A percentile compares a stretch with the other conserved stretches of the same genome.
phyloP scores from a whole-genome alignment of 2,113 vertebrate genomes.

The Mesitornis unicolor region DNA sequence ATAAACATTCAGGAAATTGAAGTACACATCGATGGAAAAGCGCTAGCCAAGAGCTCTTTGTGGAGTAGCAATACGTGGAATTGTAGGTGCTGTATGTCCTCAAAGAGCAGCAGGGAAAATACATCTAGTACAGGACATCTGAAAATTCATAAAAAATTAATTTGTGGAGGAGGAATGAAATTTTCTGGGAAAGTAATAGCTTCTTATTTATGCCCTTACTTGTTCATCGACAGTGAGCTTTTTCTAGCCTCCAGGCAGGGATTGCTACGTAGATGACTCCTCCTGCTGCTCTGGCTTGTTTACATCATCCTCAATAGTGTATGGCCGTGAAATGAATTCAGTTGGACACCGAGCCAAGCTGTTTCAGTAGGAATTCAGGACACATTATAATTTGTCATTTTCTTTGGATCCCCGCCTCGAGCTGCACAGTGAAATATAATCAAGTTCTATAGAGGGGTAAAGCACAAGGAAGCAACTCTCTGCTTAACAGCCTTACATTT shows the following conservation, averaged over 20 bases:
- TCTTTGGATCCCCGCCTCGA: neutral
- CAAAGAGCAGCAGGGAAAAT: neutral
- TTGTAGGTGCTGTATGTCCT: neutral
- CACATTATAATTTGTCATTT: conserved; percentile 49
- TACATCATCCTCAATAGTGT: conserved; percentile 27
- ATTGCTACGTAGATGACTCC: conserved; percentile 31
- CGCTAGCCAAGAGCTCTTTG: neutral
- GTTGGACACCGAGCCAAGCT: neutral
- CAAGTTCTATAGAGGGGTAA: neutral
- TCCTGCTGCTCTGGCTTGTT: conserved; percentile 53
- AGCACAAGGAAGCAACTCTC: neutral
- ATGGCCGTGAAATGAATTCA: conserved; percentile 41
- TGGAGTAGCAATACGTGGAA: neutral
- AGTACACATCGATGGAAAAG: neutral
- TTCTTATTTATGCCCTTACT: conserved; percentile 29
- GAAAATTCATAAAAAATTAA: conserved; percentile 40
- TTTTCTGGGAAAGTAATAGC: conserved; percentile 9
- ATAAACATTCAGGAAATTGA: neutral
- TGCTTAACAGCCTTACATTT: neutral
- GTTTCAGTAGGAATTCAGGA: conserved; percentile 42
- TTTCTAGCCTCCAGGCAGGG: conserved; percentile 34
- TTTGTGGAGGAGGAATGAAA: conserved; percentile 16
- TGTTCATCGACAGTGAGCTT: neutral
- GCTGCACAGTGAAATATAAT: neutral
- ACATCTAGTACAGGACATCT: neutral